Evolutionary conservation across 2,797 vertebrate species (phyloP).

Genomic region (Tokudaia tokunoshimensis): DNA sequence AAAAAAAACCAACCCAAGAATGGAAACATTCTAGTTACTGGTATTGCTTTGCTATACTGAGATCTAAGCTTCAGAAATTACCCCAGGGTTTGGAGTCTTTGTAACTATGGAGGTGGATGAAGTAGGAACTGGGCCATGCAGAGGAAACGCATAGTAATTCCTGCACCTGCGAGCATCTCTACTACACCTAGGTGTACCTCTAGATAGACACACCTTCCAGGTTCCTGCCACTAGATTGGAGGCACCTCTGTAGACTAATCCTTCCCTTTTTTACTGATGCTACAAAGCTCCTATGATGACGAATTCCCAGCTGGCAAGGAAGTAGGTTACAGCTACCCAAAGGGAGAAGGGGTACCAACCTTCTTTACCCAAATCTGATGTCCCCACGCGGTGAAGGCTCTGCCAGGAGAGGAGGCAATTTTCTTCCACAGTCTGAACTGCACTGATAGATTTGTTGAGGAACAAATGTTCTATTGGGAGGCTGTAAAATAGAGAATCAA

Average conservation of each 20-base stretch:
- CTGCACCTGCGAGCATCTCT: background rate
- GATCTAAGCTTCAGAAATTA: background rate
- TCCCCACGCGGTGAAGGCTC: background rate
- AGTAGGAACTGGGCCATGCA: background rate
- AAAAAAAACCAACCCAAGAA: background rate
- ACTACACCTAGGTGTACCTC: background rate
- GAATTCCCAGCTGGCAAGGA: background rate
- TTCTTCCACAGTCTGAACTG: constrained; percentile 1
- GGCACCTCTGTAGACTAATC: background rate
- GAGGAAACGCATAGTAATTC: background rate
- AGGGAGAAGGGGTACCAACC: background rate
- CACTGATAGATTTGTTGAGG: constrained; percentile 1
- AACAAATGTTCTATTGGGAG: constrained; percentile 20
- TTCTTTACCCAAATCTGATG: background rate
- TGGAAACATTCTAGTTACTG: background rate
- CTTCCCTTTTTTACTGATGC: background rate
- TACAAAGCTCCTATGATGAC: background rate
- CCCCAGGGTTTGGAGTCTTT: background rate
- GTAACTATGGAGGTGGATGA: background rate
- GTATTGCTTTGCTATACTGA: background rate
- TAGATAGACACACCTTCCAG: background rate
- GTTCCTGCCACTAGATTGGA: background rate
- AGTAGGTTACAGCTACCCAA: background rate
- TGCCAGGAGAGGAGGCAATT: background rate
- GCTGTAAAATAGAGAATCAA: constrained; percentile 40